Evolutionary conservation across 2,888 invertebrate genomes (phyloP), one percentile per base, ranked within the genome.

Genomic region (Megaustenia siamemsis): DNA sequence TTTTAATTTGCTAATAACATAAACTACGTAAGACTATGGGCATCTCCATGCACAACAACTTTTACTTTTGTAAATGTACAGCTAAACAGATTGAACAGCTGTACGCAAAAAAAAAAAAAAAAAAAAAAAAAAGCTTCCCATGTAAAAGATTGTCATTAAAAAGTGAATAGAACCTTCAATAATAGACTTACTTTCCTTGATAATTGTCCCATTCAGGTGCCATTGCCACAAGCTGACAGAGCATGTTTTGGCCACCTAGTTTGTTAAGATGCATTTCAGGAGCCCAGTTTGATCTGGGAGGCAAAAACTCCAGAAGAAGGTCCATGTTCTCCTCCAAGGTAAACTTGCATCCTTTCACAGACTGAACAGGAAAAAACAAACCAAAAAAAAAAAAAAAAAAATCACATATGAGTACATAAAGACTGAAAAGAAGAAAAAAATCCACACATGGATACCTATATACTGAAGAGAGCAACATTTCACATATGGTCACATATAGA

Each of bases 201-300:
- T 96, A 97, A 94, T 88, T 89, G 68, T 97, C 97, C 98, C 98
- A 98, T 90, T 98, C 97, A 92, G 97, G 97, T 0, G 97, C 96
- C 88, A 97, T 96, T 0, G 97, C 97, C 35, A 98, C 96, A 6
- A 98, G 96, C 93, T 97, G 96, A 87, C 98, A 94, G 43, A 99
- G 95, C 80, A 98, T 95, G 0, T 91, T 90, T 3, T 95, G 96
- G 0, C 97, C 98, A 5, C 98, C 97, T 53, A 98, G 95, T 90
- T 96, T 96, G 86, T 97, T 94, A 45, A 99, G 95, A 89, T 97
- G 96, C 92, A 98, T 97, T 0, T 98, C 97, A 0, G 99, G 98
- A 78, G 96, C 95, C 99, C 99, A 99, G 87, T 96, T 95, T 12
- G 96, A 96, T 82, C 96, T 95, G 88, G 96, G 95, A 0, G 96